Conservation (phyloP, 30 jellyfish, hydroid and myxozoan species). For the Clytia hemisphaerica region DNA sequence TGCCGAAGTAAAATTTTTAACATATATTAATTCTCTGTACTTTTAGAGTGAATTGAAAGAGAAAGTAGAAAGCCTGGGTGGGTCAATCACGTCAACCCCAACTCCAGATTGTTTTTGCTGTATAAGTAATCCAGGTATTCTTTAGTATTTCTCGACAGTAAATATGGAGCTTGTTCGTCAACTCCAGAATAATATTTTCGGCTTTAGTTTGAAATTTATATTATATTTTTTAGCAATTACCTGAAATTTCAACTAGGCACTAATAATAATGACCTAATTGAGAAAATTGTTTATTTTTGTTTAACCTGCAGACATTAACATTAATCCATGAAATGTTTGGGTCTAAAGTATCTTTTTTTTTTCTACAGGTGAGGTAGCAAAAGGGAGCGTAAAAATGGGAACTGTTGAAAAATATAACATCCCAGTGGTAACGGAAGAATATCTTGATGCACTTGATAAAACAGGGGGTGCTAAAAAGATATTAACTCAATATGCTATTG, state of each 20-base stretch:
- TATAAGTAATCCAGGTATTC: constrained; percentile 25
- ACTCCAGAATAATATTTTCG: no score
- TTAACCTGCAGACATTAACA: no score
- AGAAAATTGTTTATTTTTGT: no score
- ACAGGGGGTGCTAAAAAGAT: constrained; percentile 26
- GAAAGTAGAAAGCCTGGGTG: constrained; percentile 28
- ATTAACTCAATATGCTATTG: constrained; percentile 12
- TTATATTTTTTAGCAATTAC: no score
- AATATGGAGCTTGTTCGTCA: no score
- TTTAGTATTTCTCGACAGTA: no score
- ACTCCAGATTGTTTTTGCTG: constrained; percentile 6
- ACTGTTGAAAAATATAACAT: constrained; percentile 18
- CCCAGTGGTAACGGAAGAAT: constrained; percentile 44
- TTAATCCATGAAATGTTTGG: background rate
- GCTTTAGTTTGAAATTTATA: no score
- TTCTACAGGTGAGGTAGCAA: constrained; percentile 18
- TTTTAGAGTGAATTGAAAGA: background rate
- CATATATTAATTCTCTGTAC: no score
- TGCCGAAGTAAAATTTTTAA: no score
- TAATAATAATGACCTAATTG: no score
- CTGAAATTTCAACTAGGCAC: no score
- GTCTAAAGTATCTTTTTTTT: background rate
- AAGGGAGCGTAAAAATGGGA: constrained; percentile 14
- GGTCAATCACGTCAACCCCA: constrained; percentile 6
- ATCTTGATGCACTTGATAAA: constrained; percentile 35